Percentiles rank a stretch among this genome's conserved stretches.
Conservation (phyloP, 2,797 vertebrate genomes). For the Acanthiza pusilla region DNA sequence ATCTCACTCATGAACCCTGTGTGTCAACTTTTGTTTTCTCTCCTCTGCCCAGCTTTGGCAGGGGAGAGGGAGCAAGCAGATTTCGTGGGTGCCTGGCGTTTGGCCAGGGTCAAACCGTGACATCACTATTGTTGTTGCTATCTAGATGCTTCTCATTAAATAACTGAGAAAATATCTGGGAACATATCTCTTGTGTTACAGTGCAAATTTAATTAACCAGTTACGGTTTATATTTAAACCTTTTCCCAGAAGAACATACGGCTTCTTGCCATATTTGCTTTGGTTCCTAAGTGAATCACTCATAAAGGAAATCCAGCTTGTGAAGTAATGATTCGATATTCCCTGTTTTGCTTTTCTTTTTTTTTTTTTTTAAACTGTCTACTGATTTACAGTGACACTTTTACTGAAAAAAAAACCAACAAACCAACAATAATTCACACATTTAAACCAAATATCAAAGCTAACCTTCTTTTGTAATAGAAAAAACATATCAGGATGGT, state of each 20-base stretch:
- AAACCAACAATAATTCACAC: neutral
- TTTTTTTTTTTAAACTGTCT: neutral
- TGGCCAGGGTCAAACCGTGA: too few relatives aligned
- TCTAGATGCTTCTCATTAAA: neutral
- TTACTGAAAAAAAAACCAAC: neutral
- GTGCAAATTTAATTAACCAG: neutral
- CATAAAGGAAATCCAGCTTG: conserved; percentile 11
- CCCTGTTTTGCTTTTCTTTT: neutral
- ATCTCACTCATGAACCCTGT: too few relatives aligned
- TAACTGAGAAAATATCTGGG: neutral
- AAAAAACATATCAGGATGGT: neutral
- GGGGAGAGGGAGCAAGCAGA: too few relatives aligned
- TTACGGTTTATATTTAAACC: neutral
- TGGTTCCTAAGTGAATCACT: conserved; percentile 8
- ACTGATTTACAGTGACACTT: neutral
- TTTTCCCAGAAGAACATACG: neutral
- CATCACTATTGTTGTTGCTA: neutral
- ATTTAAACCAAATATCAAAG: neutral
- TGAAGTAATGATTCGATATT: conserved; percentile 17
- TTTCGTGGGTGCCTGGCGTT: too few relatives aligned
- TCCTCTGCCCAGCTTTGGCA: too few relatives aligned
- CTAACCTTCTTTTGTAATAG: neutral
- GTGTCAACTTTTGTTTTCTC: too few relatives aligned
- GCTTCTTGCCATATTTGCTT: conserved; percentile 2
- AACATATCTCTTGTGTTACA: neutral